Conservation (phyloP, 2,888 invertebrate genomes). For the Tipula vernalis region DNA sequence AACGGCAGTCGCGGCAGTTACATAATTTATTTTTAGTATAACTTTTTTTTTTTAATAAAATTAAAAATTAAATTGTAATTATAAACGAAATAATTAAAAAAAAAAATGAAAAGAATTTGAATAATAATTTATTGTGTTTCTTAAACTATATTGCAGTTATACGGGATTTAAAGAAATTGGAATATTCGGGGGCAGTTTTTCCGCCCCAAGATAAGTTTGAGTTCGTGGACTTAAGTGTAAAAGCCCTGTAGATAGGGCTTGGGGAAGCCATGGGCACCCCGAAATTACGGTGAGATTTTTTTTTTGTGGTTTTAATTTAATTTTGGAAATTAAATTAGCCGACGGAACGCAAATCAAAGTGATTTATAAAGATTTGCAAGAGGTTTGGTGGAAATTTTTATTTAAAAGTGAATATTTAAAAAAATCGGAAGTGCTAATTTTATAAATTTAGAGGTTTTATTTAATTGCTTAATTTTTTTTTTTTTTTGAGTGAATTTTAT, state of each 20-base stretch:
- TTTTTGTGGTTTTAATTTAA: not conserved
- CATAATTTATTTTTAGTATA: not conserved
- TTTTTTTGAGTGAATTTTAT: not conserved
- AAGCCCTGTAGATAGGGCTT: slow-evolving; percentile 6
- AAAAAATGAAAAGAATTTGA: not conserved
- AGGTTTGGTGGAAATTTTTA: not conserved
- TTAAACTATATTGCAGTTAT: not conserved
- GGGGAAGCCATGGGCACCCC: slow-evolving; percentile 11
- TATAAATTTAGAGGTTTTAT: not conserved
- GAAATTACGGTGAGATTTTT: not conserved
- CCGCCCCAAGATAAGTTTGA: not conserved
- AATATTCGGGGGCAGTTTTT: not conserved
- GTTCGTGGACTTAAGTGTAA: not conserved
- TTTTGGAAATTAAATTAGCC: not conserved
- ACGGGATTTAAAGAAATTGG: not conserved
- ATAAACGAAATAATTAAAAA: not conserved
- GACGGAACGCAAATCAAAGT: not conserved
- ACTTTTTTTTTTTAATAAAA: not conserved
- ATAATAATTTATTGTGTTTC: not conserved
- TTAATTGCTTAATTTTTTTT: not conserved
- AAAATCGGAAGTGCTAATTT: not conserved
- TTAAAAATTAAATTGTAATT: not conserved
- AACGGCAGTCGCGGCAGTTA: not conserved
- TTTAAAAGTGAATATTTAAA: not conserved
- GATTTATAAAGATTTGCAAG: not conserved